Percentiles rank a stretch among this genome's conserved stretches.
phyloP scores from a whole-genome alignment of 1,140 invertebrate genomes.

The Linepithema humile region DNA sequence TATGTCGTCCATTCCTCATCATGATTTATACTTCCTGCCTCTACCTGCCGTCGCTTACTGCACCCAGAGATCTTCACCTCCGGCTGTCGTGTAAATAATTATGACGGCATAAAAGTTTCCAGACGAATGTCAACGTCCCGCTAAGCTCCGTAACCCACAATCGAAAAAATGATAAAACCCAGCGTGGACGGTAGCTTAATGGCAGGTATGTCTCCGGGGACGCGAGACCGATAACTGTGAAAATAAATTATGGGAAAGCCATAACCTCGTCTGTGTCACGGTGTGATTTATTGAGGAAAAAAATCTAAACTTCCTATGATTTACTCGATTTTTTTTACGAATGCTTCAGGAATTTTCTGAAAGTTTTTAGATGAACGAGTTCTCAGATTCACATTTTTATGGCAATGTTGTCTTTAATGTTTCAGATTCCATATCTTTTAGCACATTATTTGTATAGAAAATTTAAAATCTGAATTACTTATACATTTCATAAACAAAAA shows the following conservation, averaged over 20 bases:
- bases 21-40: constrained; percentile 55
- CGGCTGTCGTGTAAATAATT: constrained; percentile 34
- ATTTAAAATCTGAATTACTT: neutral
- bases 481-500: neutral
- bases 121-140: constrained; percentile 7
- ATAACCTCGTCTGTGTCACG: constrained; percentile 2
- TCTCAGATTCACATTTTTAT: too few species aligned
- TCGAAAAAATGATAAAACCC: constrained; percentile 20
- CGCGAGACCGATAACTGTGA: constrained; percentile 34
- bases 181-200: constrained; percentile 18
- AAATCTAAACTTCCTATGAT: neutral
- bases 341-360: neutral
- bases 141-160: constrained; percentile 7
- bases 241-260: constrained; percentile 35
- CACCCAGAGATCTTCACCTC: constrained; percentile 8
- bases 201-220: neutral
- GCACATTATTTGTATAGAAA: neutral
- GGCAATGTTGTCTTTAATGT: too few species aligned
- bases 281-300: constrained; percentile 4
- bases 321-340: neutral
- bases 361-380: neutral
- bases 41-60: constrained; percentile 37
- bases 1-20: constrained; percentile 52
- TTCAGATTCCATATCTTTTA: neutral
- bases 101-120: constrained; percentile 47